Evolutionary conservation across 2,888 invertebrate genomes (phyloP).

Genomic region (Scaptomyza reducta): DNA sequence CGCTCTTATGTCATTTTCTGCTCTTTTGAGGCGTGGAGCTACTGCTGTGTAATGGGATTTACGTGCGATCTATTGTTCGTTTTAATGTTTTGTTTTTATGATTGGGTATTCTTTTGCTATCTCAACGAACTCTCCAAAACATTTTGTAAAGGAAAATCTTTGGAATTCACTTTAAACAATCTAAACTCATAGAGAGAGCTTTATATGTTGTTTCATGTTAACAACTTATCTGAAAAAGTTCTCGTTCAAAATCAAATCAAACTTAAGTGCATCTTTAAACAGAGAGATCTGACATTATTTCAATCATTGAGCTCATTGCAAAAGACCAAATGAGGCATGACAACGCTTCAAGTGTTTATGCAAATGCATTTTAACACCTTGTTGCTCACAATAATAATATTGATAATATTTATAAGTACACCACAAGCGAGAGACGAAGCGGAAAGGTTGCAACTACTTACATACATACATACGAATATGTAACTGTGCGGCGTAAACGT

Average conservation of each 20-base stretch:
- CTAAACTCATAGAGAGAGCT: too few relatives aligned
- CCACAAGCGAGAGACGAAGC: constrained; percentile 13
- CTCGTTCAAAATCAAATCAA: not conserved
- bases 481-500: constrained; percentile 71
- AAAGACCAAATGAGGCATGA: constrained; percentile 64
- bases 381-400: constrained; percentile 69
- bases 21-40: constrained; percentile 76
- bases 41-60: constrained; percentile 76
- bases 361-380: constrained; percentile 83
- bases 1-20: constrained; percentile 28
- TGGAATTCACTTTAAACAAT: not conserved
- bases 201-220: not conserved
- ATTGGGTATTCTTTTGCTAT: constrained; percentile 18
- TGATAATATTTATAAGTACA: constrained; percentile 73
- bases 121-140: too few relatives aligned
- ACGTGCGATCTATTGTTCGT: constrained; percentile 46
- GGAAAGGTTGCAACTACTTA: constrained; percentile 16
- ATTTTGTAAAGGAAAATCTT: not conserved
- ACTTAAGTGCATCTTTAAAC: not conserved
- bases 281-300: not conserved
- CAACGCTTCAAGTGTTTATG: constrained; percentile 80
- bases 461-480: constrained; percentile 18
- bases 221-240: not conserved
- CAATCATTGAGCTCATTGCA: constrained; percentile 10
- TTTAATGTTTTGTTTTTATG: constrained; percentile 27